Conservation (phyloP, 2,113 vertebrate genomes). For the Brienomyrus longianalis region DNA sequence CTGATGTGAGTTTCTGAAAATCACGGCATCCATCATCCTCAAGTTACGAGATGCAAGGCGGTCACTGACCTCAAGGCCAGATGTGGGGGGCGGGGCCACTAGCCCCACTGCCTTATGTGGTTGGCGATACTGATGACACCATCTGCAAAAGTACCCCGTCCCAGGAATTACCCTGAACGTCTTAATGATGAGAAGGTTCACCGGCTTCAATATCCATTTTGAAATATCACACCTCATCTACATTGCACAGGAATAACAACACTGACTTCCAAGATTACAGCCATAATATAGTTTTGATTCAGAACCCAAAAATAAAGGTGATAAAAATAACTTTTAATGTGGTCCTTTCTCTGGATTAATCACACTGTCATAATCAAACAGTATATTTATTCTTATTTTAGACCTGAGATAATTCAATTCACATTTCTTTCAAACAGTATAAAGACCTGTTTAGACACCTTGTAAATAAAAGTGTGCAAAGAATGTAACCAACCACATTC, state of each 20-base stretch:
- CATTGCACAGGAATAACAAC: not conserved
- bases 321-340: not conserved
- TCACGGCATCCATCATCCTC: conserved; percentile 53
- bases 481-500: not conserved
- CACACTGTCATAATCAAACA: not conserved
- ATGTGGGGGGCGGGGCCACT: conserved; percentile 43
- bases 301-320: not conserved
- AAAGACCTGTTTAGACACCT: not conserved
- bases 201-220: not conserved
- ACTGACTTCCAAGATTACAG: not conserved
- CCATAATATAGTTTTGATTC: not conserved
- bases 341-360: not conserved
- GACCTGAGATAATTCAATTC: not conserved
- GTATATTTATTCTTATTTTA: not conserved
- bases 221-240: conserved; percentile 5
- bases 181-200: not conserved
- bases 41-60: conserved; percentile 51
- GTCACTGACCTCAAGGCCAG: conserved; percentile 54
- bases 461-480: not conserved
- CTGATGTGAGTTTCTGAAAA: conserved; percentile 38
- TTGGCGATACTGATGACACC: not conserved
- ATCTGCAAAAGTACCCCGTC: not conserved
- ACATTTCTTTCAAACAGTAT: conserved; percentile 5
- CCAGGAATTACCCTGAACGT: not conserved
- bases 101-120: not conserved